Conservation (phyloP, 2,113 vertebrate species). For the Setophaga kirtlandii region DNA sequence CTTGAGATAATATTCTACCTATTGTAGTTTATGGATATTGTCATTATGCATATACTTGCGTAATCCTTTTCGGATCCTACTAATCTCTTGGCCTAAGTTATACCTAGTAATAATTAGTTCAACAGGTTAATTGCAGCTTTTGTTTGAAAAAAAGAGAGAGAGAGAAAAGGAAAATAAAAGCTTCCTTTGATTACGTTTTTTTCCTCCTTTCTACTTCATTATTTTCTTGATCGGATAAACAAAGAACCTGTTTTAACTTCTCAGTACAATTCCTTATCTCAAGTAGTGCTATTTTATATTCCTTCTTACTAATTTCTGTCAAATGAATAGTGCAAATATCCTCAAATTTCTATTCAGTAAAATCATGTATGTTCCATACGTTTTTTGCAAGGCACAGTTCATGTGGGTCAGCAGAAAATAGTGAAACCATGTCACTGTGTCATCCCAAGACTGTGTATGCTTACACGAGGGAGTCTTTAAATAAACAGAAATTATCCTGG, state of each 20-base stretch:
- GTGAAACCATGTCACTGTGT: neutral
- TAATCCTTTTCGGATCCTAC: conserved; percentile 2
- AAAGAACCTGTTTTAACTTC: neutral
- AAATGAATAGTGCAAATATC: neutral
- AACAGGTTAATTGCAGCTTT: neutral
- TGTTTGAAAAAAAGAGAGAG: neutral
- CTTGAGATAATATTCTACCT: neutral
- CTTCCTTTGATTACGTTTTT: neutral
- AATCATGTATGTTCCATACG: accelerated
- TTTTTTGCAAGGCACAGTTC: neutral
- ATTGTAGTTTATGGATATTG: neutral
- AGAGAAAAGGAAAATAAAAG: neutral
- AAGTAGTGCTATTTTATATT: neutral
- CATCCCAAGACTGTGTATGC: neutral
- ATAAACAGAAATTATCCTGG: neutral
- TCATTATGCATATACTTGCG: neutral
- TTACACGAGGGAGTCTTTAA: neutral
- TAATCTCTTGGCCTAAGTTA: conserved; percentile 2
- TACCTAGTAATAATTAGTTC: neutral
- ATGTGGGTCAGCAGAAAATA: neutral
- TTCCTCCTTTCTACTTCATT: neutral
- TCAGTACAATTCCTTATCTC: neutral
- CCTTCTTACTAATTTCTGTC: neutral
- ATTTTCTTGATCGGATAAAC: neutral
- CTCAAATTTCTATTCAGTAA: neutral